Evolutionary conservation across 2,888 invertebrate species (phyloP).

Genomic region (Petrolisthes cinctipes): DNA sequence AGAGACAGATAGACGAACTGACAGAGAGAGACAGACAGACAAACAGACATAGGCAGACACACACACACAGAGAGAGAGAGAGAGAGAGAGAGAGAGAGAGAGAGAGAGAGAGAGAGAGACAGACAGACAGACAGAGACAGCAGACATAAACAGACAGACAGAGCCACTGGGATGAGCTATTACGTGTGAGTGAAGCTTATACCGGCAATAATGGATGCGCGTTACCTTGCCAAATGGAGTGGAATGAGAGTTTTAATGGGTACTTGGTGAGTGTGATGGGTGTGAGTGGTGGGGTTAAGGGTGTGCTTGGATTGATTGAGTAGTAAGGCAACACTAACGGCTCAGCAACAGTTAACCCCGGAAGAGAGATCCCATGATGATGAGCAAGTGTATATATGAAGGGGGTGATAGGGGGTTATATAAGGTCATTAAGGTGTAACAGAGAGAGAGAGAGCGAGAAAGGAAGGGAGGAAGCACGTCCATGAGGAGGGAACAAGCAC

Average conservation of each 20-base stretch:
- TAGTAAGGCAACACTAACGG: background rate
- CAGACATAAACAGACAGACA: background rate
- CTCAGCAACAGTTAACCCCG: background rate
- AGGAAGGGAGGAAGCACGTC: background rate
- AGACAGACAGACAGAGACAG: background rate
- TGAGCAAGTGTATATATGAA: background rate
- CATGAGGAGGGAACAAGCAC: background rate
- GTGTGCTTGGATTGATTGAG: too few species aligned
- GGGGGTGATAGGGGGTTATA: background rate
- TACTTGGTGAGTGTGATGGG: too few species aligned
- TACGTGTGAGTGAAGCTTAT: background rate
- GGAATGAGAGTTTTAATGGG: too few species aligned
- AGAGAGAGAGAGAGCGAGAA: background rate
- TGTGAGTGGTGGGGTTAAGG: too few species aligned
- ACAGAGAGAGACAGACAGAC: background rate
- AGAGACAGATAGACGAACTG: slow-evolving; percentile 5
- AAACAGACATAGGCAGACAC: background rate
- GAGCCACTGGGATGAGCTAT: background rate
- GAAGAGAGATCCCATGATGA: background rate
- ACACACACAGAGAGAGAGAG: background rate
- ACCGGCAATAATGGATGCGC: background rate
- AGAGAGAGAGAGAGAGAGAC: background rate
- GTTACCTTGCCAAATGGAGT: too few species aligned
- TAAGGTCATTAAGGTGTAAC: background rate
- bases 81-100: background rate